Evolutionary conservation across 2,888 invertebrate species (phyloP), one percentile per base, ranked within the genome.

Genomic region (Caradrina clavipalpis): DNA sequence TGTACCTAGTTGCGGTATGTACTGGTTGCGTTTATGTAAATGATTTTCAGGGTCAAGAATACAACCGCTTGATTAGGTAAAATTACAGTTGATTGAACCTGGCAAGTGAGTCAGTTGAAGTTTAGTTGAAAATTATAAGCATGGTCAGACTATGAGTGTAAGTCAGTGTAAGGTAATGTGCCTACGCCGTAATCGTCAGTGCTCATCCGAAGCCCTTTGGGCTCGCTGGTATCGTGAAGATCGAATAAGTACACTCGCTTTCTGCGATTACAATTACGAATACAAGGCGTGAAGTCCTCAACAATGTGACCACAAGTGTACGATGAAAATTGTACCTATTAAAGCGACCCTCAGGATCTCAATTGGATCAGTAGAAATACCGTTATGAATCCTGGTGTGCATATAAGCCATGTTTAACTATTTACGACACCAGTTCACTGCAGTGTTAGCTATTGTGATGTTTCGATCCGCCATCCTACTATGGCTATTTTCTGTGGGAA

Each of bases 281-380:
- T 21, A 62, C 13, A 58, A 77, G 63, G 73, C 63, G 58, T 59
- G 45, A 64, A 75, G 53, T 60, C 58, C 26, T 51, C 55, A 69
- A 74, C 62, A 79, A 78, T 85, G 57, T 89, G 87, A 73, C 45
- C 70, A 66, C 75, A 89, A 91, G 73, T 90, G 92, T 94, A 94
- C 93, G 68, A 69, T 78, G 88, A 87, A 89, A 88, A 91, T 92
- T 90, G 90, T 90, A 85, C 87, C 89, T 78, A 91, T 90, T 93
- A 91, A 89, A 87, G 83, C 85, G 88, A 89, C 89, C 83, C 90
- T 88, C 89, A 90, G 89, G 89, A 90, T 87, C 91, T 91, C 94
- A 94, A 95, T 94, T 94, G 95, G 89, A 82, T 85, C 87, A 87
- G 87, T 89, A 92, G 93, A 91, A 93, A 91, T 90, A 91, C 87